phyloP scores from a whole-genome alignment of 1,140 invertebrate genomes.

The Eupristina koningsbergeri region DNA sequence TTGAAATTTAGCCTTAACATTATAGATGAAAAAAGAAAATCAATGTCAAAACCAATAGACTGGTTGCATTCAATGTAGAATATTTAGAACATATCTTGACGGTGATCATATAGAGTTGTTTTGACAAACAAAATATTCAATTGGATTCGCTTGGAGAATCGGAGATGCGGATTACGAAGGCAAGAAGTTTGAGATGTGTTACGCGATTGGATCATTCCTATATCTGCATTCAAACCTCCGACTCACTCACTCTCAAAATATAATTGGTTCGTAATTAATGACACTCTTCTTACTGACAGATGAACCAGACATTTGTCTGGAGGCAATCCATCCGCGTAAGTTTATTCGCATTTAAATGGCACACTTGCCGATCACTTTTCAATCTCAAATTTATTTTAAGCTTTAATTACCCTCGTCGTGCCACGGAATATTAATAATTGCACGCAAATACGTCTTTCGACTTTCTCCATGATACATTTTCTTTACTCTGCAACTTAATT shows the following conservation, averaged over 20 bases:
- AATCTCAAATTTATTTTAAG: conserved; percentile 22
- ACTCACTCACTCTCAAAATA: conserved; percentile 55
- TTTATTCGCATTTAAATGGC: conserved; percentile 41
- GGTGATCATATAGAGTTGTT: neutral
- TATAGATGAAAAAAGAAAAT: neutral
- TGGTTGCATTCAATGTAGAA: neutral
- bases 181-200: conserved; percentile 16
- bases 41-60: neutral
- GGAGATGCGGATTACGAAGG: conserved; percentile 24
- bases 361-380: conserved; percentile 21
- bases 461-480: conserved; percentile 9
- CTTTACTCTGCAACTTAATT: conserved; percentile 15
- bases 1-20: neutral
- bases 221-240: neutral
- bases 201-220: conserved; percentile 16
- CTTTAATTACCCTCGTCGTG: conserved; percentile 45
- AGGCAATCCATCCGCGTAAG: conserved; percentile 30
- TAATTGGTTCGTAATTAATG: conserved; percentile 68
- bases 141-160: neutral
- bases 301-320: conserved; percentile 37
- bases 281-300: conserved; percentile 61
- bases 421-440: conserved; percentile 44
- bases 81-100: neutral
- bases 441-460: conserved; percentile 27
- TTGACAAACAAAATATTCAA: conserved; percentile 5